Conservation (phyloP, 2,888 invertebrate species). For the Cepaea hortensis region DNA sequence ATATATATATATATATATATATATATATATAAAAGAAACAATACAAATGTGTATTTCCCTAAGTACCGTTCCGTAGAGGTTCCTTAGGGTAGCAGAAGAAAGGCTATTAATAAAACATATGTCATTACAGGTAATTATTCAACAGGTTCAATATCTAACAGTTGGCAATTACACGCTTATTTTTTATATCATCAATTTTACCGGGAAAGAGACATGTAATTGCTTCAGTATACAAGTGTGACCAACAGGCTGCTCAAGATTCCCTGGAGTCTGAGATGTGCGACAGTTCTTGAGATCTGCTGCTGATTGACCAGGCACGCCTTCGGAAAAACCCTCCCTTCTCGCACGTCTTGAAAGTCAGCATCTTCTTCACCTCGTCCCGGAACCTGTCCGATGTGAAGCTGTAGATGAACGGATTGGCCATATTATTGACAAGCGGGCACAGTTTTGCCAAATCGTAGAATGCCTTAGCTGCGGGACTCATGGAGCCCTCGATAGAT, state of each 20-base stretch:
- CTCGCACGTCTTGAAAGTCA: conserved; percentile 40
- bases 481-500: conserved; percentile 53
- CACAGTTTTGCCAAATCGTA: conserved; percentile 62
- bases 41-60: no score
- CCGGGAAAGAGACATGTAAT: not conserved
- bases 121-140: no score
- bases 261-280: conserved; percentile 44
- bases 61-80: no score
- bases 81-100: no score
- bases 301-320: conserved; percentile 29
- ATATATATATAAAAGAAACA: no score
- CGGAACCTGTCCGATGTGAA: conserved; percentile 65
- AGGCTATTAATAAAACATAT: no score
- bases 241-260: not conserved
- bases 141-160: no score
- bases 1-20: no score
- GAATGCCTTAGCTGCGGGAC: conserved; percentile 54
- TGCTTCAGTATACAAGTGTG: not conserved
- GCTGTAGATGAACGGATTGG: conserved; percentile 70
- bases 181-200: not conserved
- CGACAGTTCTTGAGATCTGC: conserved; percentile 46
- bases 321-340: conserved; percentile 33
- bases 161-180: no score
- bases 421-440: conserved; percentile 62
- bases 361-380: conserved; percentile 51